Evolutionary conservation across 2,888 invertebrate species (phyloP), one percentile per base, ranked within the genome.

Genomic region (Dendrolimus houi): DNA sequence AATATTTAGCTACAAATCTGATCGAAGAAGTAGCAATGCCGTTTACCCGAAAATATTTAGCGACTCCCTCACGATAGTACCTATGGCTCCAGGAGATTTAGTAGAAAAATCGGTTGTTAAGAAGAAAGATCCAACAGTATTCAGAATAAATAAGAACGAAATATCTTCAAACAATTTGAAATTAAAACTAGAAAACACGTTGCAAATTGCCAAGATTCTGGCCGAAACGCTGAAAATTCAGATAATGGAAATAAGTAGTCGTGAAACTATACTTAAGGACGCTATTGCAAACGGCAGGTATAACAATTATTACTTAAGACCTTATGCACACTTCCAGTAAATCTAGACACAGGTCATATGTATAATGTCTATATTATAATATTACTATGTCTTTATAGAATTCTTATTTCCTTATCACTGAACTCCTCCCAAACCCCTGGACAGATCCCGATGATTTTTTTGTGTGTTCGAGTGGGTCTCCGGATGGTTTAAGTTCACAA

Each of bases 251-350:
- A 59, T 82, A 3, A 60, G 71, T 9, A 59, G 64, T 1, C 71
- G 71, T 8, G 88, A 89, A 61, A 67, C 61, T 7, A 14, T 60
- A 7, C 59, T 89, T 12, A 89, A 89, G 60, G 83, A 87, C 41
- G 75, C 78, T 6, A 85, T 88, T 55, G 69, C 72, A 1, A 80
- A 75, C 55, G 88, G 87, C 61, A 83, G 83, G 88, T 86, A 72
- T 29, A 29, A 29, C 29, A 29, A 29, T 29, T 1, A 3, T 29
- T 29, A 29, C 29, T 29, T 29, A 29, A 29, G 29, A 2, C 17
- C 17, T 2, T 17, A 17, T 17, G 17, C 17, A 17, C 17, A 17
- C 17, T 17, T 29, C 29, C 29, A 29, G 29, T 29, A 29, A 2
- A 29, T 29, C 29, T 29, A 29, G 29, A 29, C 29, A 29, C 29